Percentiles rank a stretch among this genome's conserved stretches.
phyloP scores from a whole-genome alignment of 2,113 vertebrate genomes.

The Astur gentilis region DNA sequence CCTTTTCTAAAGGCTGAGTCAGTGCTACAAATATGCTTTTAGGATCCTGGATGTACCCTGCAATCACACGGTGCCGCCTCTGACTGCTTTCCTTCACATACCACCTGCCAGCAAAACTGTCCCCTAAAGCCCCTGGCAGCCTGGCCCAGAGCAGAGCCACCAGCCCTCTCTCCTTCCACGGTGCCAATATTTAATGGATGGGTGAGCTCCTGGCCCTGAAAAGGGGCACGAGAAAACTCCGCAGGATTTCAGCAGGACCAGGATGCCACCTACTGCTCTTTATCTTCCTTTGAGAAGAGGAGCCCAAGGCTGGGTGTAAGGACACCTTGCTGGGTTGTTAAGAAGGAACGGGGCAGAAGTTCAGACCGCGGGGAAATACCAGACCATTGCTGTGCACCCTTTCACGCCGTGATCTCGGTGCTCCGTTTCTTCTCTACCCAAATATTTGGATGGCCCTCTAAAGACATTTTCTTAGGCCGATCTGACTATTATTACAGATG shows the following conservation, averaged over 20 bases:
- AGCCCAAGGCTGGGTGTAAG: neutral
- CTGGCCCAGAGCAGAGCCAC: fast-evolving
- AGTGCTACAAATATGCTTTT: neutral
- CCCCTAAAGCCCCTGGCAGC: neutral
- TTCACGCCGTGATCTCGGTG: fast-evolving
- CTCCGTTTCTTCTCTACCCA: neutral
- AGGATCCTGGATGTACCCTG: neutral
- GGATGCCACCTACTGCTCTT: conserved; percentile 28
- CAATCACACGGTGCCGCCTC: neutral
- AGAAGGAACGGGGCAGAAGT: neutral
- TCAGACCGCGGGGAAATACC: neutral
- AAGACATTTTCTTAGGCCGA: neutral
- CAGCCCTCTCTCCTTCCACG: neutral
- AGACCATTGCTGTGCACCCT: neutral
- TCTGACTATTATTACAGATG: neutral
- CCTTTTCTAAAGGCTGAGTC: neutral
- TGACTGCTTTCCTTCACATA: neutral
- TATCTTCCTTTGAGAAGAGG: neutral
- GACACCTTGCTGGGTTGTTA: neutral
- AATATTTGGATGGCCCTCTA: neutral
- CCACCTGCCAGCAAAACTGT: neutral
- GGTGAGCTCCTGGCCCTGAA: neutral
- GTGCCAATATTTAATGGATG: fast-evolving
- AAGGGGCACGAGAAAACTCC: neutral
- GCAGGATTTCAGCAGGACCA: neutral